phyloP scores from a whole-genome alignment of 2,113 vertebrate genomes.

The Henicopernis longicauda region DNA sequence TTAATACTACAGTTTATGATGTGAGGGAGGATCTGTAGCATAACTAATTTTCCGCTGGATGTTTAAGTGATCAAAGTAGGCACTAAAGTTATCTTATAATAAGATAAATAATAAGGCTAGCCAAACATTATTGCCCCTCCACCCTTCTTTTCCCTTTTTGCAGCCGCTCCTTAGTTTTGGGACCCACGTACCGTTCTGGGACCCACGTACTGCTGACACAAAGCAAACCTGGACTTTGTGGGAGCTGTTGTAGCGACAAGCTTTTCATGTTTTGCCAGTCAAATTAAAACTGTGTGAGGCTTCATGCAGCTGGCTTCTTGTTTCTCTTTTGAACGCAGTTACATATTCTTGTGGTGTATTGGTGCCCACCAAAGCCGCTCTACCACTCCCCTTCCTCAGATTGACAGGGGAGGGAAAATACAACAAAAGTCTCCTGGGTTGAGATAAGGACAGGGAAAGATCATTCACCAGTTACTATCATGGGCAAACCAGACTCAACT shows the following conservation, averaged over 20 bases:
- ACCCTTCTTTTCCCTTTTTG: not conserved
- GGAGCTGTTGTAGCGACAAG: not conserved
- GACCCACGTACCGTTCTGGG: not conserved
- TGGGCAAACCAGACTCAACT: too few relatives aligned
- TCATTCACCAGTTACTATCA: too few relatives aligned
- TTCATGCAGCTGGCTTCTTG: not conserved
- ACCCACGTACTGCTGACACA: accelerated
- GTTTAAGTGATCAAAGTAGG: not conserved
- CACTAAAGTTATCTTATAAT: not conserved
- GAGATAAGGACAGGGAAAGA: not conserved
- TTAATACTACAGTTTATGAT: not conserved
- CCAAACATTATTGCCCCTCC: not conserved
- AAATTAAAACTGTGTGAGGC: not conserved
- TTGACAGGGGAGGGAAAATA: not conserved
- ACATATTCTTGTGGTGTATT: not conserved
- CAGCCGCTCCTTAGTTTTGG: not conserved
- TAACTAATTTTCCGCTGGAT: not conserved
- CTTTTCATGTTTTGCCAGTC: not conserved
- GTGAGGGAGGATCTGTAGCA: not conserved
- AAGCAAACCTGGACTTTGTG: not conserved
- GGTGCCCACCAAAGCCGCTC: not conserved
- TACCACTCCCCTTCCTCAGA: not conserved
- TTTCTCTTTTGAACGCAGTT: not conserved
- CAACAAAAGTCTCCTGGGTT: not conserved
- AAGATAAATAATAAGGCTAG: not conserved